These are phyloP conservation scores for Bedellia somnulentella DNA, from an alignment of 2,888 invertebrate species.

Conservation along the genomic window DNA sequence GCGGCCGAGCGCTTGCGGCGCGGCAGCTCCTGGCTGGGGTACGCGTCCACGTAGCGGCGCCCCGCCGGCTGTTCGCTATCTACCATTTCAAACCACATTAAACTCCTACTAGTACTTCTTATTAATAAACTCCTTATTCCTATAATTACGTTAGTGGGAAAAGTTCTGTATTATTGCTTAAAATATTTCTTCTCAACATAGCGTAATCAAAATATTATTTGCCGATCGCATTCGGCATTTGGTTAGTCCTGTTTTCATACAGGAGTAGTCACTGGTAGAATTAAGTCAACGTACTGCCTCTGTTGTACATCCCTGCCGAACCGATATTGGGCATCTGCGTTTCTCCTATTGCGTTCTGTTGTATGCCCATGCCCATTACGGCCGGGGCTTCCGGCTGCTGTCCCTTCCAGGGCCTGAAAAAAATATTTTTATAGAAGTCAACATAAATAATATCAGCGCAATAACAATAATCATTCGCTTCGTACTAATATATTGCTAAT, in stretches of 20 bases:
- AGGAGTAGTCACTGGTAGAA: no score
- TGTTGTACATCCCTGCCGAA: slow-evolving; percentile 44
- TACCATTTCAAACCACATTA: slow-evolving; percentile 24
- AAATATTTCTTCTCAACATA: slow-evolving; percentile 7
- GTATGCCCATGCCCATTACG: slow-evolving; percentile 43
- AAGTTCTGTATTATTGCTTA: slow-evolving; percentile 2
- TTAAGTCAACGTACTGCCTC: slow-evolving; percentile 50
- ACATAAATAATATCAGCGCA: no score
- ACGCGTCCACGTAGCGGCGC: slow-evolving; percentile 46
- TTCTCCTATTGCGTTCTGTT: slow-evolving; percentile 32
- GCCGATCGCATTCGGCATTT: no score
- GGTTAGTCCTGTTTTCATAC: no score
- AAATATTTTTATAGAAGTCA: no score
- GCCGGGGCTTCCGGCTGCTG: slow-evolving; percentile 51
- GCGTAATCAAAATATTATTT: slow-evolving; percentile 11
- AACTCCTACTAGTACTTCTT: background rate
- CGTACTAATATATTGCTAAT: no score
- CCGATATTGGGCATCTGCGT: slow-evolving; percentile 31
- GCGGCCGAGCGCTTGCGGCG: slow-evolving; percentile 41
- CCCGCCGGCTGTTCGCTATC: slow-evolving; percentile 49
- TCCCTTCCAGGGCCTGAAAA: slow-evolving; percentile 40
- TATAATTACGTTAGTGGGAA: background rate
- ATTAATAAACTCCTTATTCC: slow-evolving; percentile 3
- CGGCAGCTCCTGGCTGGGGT: slow-evolving; percentile 44
- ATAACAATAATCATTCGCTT: no score